Percentiles rank a stretch among this genome's conserved stretches.
Evolutionary conservation across 2,797 vertebrate species (phyloP).

Genomic region (Sarcophilus harrisii): DNA sequence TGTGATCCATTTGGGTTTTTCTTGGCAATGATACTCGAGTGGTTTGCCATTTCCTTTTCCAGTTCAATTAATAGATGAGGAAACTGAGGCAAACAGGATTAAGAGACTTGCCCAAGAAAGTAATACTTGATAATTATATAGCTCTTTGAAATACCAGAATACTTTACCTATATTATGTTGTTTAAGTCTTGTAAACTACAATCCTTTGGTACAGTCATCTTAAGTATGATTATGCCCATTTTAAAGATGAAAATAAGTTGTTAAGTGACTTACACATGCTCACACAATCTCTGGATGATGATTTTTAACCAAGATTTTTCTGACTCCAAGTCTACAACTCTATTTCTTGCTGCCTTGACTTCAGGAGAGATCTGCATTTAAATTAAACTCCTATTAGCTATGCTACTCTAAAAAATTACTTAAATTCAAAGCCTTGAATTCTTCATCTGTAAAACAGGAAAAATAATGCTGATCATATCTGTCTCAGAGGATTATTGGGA

Average conservation of each 20-base stretch:
- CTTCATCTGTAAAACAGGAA: not conserved
- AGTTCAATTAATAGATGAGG: no score
- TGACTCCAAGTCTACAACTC: not conserved
- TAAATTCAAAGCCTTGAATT: not conserved
- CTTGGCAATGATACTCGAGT: no score
- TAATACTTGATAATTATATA: not conserved
- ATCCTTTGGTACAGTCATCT: not conserved
- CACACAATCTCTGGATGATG: not conserved
- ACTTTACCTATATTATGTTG: not conserved
- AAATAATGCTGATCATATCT: not conserved
- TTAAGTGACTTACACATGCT: not conserved
- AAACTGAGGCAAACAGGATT: no score
- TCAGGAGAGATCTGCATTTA: not conserved
- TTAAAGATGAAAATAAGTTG: not conserved
- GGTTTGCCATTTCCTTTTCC: no score
- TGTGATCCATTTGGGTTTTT: no score
- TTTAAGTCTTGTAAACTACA: not conserved
- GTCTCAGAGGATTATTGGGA: not conserved
- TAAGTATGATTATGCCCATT: not conserved
- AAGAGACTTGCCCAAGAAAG: not conserved
- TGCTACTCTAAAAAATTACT: not conserved
- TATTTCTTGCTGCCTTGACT: not conserved
- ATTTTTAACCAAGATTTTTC: not conserved
- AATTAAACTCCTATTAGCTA: not conserved
- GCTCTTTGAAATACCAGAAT: not conserved